A percentile compares a stretch with the other conserved stretches of the same genome.
These are phyloP conservation scores for Megalopta genalis DNA, from an alignment of 1,140 invertebrate species.

Conservation along the genomic window DNA sequence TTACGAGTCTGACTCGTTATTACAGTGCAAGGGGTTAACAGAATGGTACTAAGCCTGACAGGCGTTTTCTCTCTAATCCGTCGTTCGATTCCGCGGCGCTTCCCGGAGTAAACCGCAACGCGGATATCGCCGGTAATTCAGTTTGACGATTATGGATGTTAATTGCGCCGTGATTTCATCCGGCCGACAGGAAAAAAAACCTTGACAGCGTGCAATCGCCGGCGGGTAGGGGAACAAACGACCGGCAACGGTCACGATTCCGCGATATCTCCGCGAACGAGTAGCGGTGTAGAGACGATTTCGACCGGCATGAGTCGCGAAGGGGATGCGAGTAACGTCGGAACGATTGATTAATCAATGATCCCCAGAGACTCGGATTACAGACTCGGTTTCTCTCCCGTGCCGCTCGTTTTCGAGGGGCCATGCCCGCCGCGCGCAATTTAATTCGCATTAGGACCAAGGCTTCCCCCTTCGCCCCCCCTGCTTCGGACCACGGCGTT, in stretches of 20 bases:
- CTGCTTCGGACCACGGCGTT: too few species aligned
- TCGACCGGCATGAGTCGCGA: too few species aligned
- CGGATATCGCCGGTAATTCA: slow-evolving; percentile 32
- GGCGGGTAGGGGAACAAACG: too few species aligned
- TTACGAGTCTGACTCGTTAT: too few species aligned
- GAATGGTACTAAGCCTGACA: too few species aligned
- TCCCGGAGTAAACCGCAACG: not conserved
- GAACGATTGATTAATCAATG: slow-evolving; percentile 14
- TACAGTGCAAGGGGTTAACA: too few species aligned
- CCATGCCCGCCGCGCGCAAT: slow-evolving; percentile 33
- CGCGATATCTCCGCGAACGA: not conserved
- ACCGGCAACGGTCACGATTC: not conserved
- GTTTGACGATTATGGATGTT: slow-evolving; percentile 24
- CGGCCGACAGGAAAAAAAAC: not conserved
- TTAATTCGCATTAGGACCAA: slow-evolving; percentile 55
- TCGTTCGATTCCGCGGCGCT: not conserved
- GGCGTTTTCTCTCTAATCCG: too few species aligned
- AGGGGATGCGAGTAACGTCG: too few species aligned
- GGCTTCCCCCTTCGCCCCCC: not conserved
- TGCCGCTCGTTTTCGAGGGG: not conserved
- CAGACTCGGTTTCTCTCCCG: slow-evolving; percentile 10
- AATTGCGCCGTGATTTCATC: slow-evolving; percentile 16
- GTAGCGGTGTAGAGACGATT: too few species aligned
- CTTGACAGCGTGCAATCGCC: not conserved
- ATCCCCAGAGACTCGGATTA: slow-evolving; percentile 14